These are phyloP conservation scores for Smutsia temminckii DNA, from an alignment of 2,797 vertebrate species.

Conservation along the genomic window DNA sequence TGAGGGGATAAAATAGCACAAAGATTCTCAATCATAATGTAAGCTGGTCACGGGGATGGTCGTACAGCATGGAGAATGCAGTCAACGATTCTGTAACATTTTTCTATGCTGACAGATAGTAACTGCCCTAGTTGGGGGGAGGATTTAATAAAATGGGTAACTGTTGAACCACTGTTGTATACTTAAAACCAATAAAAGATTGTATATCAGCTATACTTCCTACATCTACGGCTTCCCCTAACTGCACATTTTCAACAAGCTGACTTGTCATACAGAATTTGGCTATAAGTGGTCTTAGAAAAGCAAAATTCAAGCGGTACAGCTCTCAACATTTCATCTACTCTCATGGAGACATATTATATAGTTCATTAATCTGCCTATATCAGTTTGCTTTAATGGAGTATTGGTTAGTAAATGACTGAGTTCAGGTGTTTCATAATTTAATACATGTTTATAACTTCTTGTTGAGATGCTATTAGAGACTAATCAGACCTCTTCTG, in stretches of 20 bases:
- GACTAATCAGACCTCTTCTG: neutral
- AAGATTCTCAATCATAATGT: no score
- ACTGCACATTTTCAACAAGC: neutral
- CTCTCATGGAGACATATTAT: neutral
- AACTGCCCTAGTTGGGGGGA: no score
- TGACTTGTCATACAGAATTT: conserved; percentile 45
- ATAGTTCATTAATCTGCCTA: neutral
- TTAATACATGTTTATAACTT: conserved; percentile 19
- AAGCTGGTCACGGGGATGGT: no score
- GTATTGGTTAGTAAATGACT: neutral
- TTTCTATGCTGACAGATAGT: no score
- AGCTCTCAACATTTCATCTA: neutral
- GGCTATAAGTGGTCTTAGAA: conserved; percentile 3
- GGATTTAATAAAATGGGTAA: no score
- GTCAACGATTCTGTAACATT: no score
- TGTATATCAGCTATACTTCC: neutral
- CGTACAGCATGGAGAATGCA: no score
- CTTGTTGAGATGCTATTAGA: conserved; percentile 26
- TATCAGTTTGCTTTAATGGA: conserved; percentile 26
- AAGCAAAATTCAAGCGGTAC: conserved; percentile 46
- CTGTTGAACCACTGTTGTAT: no score
- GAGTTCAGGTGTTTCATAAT: neutral
- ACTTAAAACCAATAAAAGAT: no score
- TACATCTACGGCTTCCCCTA: neutral
- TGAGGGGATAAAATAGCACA: no score